Base-by-base conservation (phyloP, 2,113 vertebrate genomes). In the Mormyrus iriodes region DNA sequence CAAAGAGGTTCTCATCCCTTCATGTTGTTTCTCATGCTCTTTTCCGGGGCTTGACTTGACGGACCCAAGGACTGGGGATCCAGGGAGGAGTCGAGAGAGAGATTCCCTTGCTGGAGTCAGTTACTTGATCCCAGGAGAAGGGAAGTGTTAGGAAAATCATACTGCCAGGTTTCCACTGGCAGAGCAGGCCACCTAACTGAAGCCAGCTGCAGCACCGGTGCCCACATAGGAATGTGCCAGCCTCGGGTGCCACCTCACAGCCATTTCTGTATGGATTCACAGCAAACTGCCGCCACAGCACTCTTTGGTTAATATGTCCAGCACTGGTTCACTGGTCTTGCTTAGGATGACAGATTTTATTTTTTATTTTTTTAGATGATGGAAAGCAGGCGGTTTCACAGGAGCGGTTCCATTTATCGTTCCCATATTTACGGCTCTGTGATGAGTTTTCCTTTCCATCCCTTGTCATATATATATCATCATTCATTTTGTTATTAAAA, bases 401-500 rank as follows among this genome's bases (percentile, higher is more conserved):
- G 9, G 24, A 85, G 44, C 44, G 2, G 7, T 21, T 3, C 21
- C 13, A 44, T 15, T 58, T 21, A 61, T 19, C 86, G 21, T n/a
- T 44, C 86, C 48, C 31, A 31, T 19, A 35, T 21, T 44, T 49
- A 42, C 44, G 88, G 24, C 15, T 82, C 31, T 88, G 49, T 82
- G 35, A 39, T 88, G 49, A 88, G 69, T 52, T n/a, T 82, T 88
- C 48, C 88, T 88, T 69, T 88, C 48, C 88, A 51, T 49, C 35
- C 48, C 1, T 35, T 51, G 44, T 49, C 24, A 73, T 5, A 76
- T n/a, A 46, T 17, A 86, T 27, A 21, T 39, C 24, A 53, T 86
- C 51, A 35, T 86, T 86, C 49, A 39, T 58, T 52, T 86, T 42
- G 85, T 39, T 5, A 88, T 85, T 3, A 10, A 42, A 83, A 76